phyloP scores from a whole-genome alignment of 2,888 invertebrate genomes.

The Gymnocheta viridis region DNA sequence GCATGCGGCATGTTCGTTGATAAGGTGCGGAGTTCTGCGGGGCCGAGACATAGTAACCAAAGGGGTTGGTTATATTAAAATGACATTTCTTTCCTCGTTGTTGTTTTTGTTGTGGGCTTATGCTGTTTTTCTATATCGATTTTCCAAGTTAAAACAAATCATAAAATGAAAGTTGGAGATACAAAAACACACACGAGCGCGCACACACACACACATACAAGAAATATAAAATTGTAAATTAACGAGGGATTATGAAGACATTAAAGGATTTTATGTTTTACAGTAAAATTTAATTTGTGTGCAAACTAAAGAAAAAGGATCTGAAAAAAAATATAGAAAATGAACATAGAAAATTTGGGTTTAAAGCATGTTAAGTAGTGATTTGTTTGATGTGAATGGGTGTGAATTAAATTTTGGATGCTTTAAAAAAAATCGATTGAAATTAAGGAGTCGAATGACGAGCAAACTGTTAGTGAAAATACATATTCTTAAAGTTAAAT shows the following conservation, averaged over 20 bases:
- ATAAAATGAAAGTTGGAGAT: conserved; percentile 42
- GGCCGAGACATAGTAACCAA: conserved; percentile 51
- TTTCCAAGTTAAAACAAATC: conserved; percentile 46
- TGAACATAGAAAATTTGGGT: not conserved
- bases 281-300: conserved; percentile 35
- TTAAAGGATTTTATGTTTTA: conserved; percentile 36
- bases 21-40: conserved; percentile 28
- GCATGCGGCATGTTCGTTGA: conserved; percentile 9
- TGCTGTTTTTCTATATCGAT: conserved; percentile 59
- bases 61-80: conserved; percentile 56
- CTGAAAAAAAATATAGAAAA: no score
- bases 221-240: conserved; percentile 33
- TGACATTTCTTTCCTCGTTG: conserved; percentile 33
- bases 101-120: conserved; percentile 42
- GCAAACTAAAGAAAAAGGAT: not conserved
- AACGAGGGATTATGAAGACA: conserved; percentile 52
- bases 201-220: not conserved
- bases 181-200: no score
- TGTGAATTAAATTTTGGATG: conserved; percentile 7
- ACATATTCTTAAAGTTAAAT: not conserved
- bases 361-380: not conserved
- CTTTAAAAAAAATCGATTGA: not conserved
- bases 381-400: not conserved
- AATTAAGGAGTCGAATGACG: no score
- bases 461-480: not conserved